These are phyloP conservation scores for Myotis yumanensis DNA, from an alignment of 2,113 vertebrate species.

Conservation along the genomic window DNA sequence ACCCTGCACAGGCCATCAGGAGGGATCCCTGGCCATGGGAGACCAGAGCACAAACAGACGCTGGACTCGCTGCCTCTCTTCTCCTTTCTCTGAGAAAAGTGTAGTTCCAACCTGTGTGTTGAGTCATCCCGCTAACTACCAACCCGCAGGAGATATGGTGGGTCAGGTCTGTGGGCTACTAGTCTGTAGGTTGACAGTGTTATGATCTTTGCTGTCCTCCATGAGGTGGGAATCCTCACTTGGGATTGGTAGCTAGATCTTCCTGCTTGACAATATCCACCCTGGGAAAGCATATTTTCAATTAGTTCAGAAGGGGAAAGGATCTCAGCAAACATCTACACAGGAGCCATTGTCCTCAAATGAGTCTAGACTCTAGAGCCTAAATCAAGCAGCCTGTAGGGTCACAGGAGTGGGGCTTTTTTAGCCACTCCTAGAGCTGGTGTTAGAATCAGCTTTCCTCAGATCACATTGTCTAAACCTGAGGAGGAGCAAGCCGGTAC, in stretches of 20 bases:
- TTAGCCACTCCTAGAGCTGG: neutral
- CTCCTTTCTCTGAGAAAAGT: neutral
- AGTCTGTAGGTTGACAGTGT: neutral
- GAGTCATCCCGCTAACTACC: neutral
- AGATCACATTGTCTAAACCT: neutral
- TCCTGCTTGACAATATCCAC: neutral
- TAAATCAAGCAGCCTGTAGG: neutral
- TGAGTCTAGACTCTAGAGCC: too few species aligned
- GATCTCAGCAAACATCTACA: neutral
- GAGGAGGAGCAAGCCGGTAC: neutral
- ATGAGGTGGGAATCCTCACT: neutral
- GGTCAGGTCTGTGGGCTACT: neutral
- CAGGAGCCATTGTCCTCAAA: neutral
- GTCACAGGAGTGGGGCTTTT: rapidly evolving
- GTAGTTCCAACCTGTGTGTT: neutral
- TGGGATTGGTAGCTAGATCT: neutral
- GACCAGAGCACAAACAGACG: rapidly evolving
- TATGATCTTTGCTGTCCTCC: neutral
- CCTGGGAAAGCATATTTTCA: neutral
- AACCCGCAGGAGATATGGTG: neutral
- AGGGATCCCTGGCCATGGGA: neutral
- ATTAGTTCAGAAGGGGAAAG: neutral
- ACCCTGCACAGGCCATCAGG: neutral
- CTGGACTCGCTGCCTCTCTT: neutral
- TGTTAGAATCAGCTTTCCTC: neutral